These are phyloP conservation scores for Drosophila tani DNA, from an alignment of 1,140 invertebrate genomes.

Conservation along the genomic window DNA sequence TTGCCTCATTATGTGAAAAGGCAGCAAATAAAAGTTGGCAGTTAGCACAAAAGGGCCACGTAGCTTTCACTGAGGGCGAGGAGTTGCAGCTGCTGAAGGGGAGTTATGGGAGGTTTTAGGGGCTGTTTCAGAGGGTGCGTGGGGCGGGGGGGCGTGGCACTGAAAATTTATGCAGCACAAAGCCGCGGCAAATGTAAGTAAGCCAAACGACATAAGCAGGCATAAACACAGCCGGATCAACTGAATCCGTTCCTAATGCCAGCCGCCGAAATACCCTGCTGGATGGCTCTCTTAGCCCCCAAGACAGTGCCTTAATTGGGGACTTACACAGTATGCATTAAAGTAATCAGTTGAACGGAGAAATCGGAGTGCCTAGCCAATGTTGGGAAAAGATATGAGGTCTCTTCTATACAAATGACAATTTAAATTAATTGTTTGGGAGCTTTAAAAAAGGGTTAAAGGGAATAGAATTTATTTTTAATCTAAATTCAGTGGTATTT, in stretches of 20 bases:
- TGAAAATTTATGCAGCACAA: constrained; percentile 78
- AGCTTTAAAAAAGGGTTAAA: background rate
- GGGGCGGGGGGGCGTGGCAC: constrained; percentile 33
- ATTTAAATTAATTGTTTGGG: background rate
- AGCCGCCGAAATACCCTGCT: constrained; percentile 16
- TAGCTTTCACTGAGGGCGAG: constrained; percentile 7
- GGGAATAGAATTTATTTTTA: background rate
- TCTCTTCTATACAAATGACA: background rate
- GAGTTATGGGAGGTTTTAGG: background rate
- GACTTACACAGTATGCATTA: background rate
- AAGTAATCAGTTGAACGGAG: constrained; percentile 5
- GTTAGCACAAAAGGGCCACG: constrained; percentile 74
- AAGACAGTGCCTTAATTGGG: background rate
- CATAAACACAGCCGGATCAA: constrained; percentile 64
- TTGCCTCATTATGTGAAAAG: constrained; percentile 78
- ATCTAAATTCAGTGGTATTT: background rate
- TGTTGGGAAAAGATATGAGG: background rate
- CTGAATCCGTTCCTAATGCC: constrained; percentile 7
- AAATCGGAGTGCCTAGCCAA: background rate
- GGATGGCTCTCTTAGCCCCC: background rate
- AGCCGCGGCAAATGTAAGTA: constrained; percentile 79
- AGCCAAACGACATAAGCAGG: constrained; percentile 81
- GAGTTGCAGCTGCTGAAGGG: background rate
- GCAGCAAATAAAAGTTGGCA: constrained; percentile 71
- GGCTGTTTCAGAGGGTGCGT: background rate